Evolutionary conservation across 2,113 vertebrate species (phyloP).

Genomic region (Colaptes auratus): DNA sequence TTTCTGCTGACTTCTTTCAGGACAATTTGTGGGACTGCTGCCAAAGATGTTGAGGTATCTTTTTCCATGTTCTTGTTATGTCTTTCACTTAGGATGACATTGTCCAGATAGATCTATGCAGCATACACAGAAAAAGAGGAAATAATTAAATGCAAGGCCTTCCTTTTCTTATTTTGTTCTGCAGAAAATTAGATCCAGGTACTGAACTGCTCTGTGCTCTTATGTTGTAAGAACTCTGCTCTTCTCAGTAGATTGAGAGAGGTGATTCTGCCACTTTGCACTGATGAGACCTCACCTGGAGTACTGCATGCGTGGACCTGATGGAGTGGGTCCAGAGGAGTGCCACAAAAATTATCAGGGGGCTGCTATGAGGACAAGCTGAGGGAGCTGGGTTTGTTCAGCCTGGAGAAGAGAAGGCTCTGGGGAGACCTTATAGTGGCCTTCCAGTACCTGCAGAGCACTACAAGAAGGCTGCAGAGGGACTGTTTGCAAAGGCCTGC

Average conservation of each 20-base stretch:
- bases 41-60: slow-evolving; percentile 51
- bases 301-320: no score
- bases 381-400: no score
- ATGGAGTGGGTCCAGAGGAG: no score
- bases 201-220: background rate
- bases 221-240: background rate
- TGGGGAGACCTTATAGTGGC: no score
- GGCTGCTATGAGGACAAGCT: no score
- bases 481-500: no score
- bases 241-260: background rate
- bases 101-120: background rate
- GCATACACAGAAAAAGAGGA: background rate
- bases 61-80: slow-evolving; percentile 18
- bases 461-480: no score
- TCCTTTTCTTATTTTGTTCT: background rate
- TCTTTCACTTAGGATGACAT: background rate
- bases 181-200: background rate
- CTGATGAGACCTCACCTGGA: no score
- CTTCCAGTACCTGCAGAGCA: no score
- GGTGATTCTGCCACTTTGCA: no score
- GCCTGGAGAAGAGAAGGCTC: no score
- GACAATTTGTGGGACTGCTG: slow-evolving; percentile 13
- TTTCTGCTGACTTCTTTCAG: slow-evolving; percentile 17
- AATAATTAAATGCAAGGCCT: background rate
- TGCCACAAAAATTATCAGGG: no score